Evolutionary conservation across 2,797 vertebrate species (phyloP), one percentile per base, ranked within the genome.

Genomic region (Tinamus major): DNA sequence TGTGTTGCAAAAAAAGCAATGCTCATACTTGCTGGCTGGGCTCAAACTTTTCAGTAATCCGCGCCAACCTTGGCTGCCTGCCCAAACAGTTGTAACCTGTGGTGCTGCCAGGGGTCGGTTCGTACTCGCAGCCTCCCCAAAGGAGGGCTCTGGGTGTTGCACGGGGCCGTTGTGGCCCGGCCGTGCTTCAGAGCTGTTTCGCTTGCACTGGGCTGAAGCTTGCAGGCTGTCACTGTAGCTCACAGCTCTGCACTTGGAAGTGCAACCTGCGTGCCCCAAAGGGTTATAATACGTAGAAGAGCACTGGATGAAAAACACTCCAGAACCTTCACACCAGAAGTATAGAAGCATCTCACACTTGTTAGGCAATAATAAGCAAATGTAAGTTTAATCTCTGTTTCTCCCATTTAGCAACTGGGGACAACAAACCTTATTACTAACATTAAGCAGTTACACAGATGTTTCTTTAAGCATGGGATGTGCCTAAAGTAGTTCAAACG

Each of bases 81-180:
- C 31, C 49, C 2, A 4, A 6, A 1, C 24, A 21, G 56, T 20
- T 85, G 9, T 17, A 23, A 2, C 7, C 41, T 8, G 13, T 3
- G 23, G 10, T 17, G 23, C 55, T 35, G 51, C 62, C 61, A 1
- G 5, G 77, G 74, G 3, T 5, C 29, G n/a, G n/a, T n/a, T 20
- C 27, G 33, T 39, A 31, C 1, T 1, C 6, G 37, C 64, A 37
- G 63, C 63, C 71, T 79, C 62, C 56, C 35, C 58, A n/a, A 13
- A 9, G 0, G 1, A 37, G 29, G 9, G 3, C 0, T 46, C 27
- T 49, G 0, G 3, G n/a, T 2, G 12, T 35, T 56, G 74, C 76
- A 5, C 31, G 11, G 72, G 79, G 65, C 63, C 9, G 1, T 4
- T 35, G 8, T 61, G 59, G 8, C 58, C 6, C 17, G 72, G 15